Evolutionary conservation across 2,113 vertebrate species (phyloP).

Genomic region (Amblyopsis rosae): DNA sequence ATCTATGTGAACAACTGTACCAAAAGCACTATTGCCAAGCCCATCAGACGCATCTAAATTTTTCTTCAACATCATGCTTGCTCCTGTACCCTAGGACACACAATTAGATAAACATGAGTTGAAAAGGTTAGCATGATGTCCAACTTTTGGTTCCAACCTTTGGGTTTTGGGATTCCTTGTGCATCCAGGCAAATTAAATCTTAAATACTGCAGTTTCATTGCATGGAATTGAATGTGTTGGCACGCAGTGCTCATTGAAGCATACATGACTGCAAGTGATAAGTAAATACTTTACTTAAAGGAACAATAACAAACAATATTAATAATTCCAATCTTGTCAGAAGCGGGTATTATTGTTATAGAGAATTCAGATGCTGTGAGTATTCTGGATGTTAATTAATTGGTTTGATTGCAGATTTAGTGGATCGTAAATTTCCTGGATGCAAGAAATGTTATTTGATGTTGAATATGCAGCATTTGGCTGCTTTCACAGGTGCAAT

Average conservation of each 20-base stretch:
- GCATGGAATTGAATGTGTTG: background rate
- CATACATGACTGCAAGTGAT: background rate
- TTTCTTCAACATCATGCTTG: constrained; percentile 5
- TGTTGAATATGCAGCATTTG: no score
- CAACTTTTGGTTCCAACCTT: background rate
- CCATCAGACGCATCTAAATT: constrained; percentile 23
- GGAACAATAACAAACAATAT: no score
- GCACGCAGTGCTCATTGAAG: background rate
- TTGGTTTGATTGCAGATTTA: no score
- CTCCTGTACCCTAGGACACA: background rate
- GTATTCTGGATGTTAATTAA: no score
- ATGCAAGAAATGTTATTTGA: no score
- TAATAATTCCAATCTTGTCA: no score
- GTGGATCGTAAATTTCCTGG: no score
- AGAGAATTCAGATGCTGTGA: no score
- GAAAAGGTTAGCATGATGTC: background rate
- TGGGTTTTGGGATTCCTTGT: constrained; percentile 4
- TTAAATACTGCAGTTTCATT: background rate
- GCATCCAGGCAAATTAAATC: no score
- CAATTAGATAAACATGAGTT: background rate
- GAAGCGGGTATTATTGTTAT: no score
- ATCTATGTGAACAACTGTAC: constrained; percentile 1
- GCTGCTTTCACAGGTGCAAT: no score
- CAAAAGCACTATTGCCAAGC: constrained; percentile 25
- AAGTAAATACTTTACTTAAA: no score